Percentiles rank a stretch among this genome's conserved stretches.
These are phyloP conservation scores for Uropetala carovei DNA, from an alignment of 2,888 invertebrate genomes.

Conservation along the genomic window DNA sequence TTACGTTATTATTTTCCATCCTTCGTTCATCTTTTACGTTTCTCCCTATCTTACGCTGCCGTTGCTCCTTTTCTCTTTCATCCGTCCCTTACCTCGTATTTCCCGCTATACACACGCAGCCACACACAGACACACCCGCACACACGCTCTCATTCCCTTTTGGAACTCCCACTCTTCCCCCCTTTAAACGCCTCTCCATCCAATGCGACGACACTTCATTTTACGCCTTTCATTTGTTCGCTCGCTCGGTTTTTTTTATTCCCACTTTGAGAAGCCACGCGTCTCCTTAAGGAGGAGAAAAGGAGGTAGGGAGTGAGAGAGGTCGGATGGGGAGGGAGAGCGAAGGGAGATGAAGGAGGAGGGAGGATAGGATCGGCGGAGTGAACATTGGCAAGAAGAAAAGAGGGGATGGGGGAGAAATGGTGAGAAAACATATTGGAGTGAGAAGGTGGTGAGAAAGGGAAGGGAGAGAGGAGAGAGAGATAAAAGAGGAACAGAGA, in stretches of 20 bases:
- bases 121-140: not conserved
- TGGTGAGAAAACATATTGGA: not conserved
- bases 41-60: not conserved
- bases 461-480: not conserved
- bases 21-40: not conserved
- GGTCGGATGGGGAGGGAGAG: not conserved
- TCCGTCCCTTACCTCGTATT: no score
- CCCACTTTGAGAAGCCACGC: constrained; percentile 17
- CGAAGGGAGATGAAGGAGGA: not conserved
- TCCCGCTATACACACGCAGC: not conserved
- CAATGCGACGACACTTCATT: constrained; percentile 22
- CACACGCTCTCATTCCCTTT: not conserved
- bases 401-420: not conserved
- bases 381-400: not conserved
- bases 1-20: no score
- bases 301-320: not conserved
- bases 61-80: not conserved
- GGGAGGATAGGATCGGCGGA: not conserved
- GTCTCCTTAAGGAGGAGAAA: not conserved
- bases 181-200: not conserved
- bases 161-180: not conserved
- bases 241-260: not conserved
- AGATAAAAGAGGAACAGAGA: not conserved
- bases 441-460: not conserved
- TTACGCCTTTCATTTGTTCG: constrained; percentile 28